phyloP scores from a whole-genome alignment of 2,113 vertebrate species.

The Seriola aureovittata region DNA sequence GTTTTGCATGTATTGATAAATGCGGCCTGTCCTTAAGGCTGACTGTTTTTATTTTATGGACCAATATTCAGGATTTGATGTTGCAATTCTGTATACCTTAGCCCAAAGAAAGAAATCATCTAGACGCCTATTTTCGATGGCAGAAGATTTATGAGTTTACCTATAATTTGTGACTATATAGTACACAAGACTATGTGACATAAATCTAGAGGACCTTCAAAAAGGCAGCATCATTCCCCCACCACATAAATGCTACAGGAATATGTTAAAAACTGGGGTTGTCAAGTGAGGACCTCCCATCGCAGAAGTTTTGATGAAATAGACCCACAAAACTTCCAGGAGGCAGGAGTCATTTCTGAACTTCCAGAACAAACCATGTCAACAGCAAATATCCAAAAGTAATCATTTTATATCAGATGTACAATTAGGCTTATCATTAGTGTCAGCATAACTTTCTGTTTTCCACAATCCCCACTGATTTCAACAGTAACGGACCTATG shows the following conservation, averaged over 20 bases:
- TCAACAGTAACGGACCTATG: neutral
- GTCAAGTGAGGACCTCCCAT: slow-evolving; percentile 13
- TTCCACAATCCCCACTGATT: neutral
- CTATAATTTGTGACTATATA: slow-evolving; percentile 30
- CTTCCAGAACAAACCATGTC: neutral
- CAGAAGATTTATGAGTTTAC: slow-evolving; percentile 43
- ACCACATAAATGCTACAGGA: slow-evolving; percentile 12
- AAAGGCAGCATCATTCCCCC: slow-evolving; percentile 27
- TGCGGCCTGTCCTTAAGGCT: neutral
- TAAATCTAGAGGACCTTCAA: slow-evolving; percentile 56
- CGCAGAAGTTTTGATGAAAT: slow-evolving; percentile 19
- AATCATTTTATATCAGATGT: neutral
- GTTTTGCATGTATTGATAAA: slow-evolving; percentile 25
- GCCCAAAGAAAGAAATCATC: slow-evolving; percentile 39
- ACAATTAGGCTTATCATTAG: neutral
- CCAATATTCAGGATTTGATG: slow-evolving; percentile 9
- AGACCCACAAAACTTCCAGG: neutral
- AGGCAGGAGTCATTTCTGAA: neutral
- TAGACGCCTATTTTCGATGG: slow-evolving; percentile 4
- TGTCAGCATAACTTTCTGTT: slow-evolving; percentile 8
- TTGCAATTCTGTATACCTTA: slow-evolving; percentile 14
- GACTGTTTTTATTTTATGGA: slow-evolving; percentile 8
- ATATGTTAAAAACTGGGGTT: slow-evolving; percentile 26
- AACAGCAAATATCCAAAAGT: neutral
- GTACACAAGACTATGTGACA: slow-evolving; percentile 26